These are phyloP conservation scores for Pyrocephalus nanus DNA, from an alignment of 2,797 vertebrate genomes.

Conservation along the genomic window DNA sequence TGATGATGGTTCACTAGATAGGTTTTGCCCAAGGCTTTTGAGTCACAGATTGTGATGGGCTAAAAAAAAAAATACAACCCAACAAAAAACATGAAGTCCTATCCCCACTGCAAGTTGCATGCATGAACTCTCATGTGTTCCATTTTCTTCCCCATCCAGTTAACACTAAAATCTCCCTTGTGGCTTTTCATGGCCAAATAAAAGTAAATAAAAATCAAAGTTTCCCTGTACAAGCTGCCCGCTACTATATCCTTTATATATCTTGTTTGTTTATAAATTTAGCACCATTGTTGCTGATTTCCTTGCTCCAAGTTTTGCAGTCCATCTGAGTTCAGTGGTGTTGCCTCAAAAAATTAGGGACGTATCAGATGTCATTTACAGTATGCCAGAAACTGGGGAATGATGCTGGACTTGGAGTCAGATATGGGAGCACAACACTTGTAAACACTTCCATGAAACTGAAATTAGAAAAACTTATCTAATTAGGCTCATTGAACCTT, in stretches of 20 bases:
- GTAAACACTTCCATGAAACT: not conserved
- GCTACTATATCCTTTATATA: not conserved
- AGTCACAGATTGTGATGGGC: constrained; percentile 14
- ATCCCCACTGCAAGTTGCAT: constrained; percentile 3
- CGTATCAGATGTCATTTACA: not conserved
- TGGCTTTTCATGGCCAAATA: not conserved
- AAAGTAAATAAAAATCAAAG: not conserved
- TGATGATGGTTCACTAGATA: constrained; percentile 14
- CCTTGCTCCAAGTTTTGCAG: not conserved
- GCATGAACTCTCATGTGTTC: constrained; percentile 4
- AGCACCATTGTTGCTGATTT: not conserved
- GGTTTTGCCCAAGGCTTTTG: constrained; percentile 36
- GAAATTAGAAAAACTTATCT: not conserved
- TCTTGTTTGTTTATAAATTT: not conserved
- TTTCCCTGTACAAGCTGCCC: not conserved
- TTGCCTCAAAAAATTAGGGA: not conserved
- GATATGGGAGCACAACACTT: not conserved
- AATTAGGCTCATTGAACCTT: not conserved
- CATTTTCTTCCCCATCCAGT: constrained; percentile 17
- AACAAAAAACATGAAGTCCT: not conserved
- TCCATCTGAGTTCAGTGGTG: not conserved
- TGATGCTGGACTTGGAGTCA: not conserved
- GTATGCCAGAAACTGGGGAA: not conserved
- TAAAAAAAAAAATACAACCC: not conserved
- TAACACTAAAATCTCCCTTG: constrained; percentile 22